phyloP scores from a whole-genome alignment of 2,113 vertebrate genomes.

The Grammomys dolichurus region DNA sequence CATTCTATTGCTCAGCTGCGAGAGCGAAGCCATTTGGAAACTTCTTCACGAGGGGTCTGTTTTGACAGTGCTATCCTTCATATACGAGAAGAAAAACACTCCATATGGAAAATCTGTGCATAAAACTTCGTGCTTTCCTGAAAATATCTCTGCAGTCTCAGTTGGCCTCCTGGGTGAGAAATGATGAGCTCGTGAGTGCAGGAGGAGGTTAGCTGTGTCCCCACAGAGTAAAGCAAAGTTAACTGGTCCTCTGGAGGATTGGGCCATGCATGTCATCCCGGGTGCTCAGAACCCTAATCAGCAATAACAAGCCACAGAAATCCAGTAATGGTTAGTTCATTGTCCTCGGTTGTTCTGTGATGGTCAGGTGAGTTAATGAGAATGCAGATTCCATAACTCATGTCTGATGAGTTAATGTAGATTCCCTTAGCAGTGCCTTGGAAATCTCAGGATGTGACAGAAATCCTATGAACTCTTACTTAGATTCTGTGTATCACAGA shows the following conservation, averaged over 20 bases:
- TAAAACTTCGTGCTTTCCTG: not conserved
- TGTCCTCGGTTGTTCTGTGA: not conserved
- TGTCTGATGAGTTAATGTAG: not conserved
- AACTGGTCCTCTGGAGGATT: not conserved
- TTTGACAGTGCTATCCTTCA: not conserved
- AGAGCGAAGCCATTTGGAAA: not conserved
- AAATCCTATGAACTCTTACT: not conserved
- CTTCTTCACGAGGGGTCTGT: not conserved
- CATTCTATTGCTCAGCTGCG: not conserved
- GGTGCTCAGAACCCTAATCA: not conserved
- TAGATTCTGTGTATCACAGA: not conserved
- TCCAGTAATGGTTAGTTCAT: not conserved
- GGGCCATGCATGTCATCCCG: not conserved
- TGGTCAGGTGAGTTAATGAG: not conserved
- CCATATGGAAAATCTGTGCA: not conserved
- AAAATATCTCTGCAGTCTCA: not conserved
- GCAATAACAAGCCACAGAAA: not conserved
- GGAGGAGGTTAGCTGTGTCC: not conserved
- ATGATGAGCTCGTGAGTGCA: not conserved
- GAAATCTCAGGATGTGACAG: not conserved
- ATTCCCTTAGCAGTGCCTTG: not conserved
- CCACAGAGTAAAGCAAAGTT: not conserved
- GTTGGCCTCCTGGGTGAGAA: not conserved
- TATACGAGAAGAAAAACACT: not conserved
- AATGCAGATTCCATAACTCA: not conserved